phyloP scores from a whole-genome alignment of 2,797 vertebrate genomes.

The Sphenodon punctatus region DNA sequence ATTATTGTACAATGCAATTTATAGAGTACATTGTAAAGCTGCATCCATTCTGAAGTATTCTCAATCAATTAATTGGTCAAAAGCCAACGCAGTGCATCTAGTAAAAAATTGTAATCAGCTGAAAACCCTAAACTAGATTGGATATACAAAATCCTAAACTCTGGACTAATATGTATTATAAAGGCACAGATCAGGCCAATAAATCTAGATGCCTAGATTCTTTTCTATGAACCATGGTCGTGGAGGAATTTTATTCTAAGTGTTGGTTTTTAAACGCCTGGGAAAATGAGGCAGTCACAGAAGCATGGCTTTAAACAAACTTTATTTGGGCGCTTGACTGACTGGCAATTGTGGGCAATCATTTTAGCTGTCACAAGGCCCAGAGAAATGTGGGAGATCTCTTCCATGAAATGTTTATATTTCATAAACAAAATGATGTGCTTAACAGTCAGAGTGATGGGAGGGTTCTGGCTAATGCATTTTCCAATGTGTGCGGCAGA shows the following conservation, averaged over 20 bases:
- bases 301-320: conserved; percentile 83
- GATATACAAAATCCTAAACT: too few relatives aligned
- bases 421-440: conserved; percentile 98
- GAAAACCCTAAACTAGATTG: too few relatives aligned
- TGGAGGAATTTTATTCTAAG: conserved; percentile 65
- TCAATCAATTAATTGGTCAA: too few relatives aligned
- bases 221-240: conserved; percentile 21
- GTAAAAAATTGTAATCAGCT: too few relatives aligned
- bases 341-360: conserved; percentile 85
- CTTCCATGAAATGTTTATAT: conserved; percentile 93
- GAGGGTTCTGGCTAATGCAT: conserved; percentile 92
- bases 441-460: conserved; percentile 90
- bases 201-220: background rate
- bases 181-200: too few relatives aligned
- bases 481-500: conserved; percentile 91
- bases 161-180: too few relatives aligned
- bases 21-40: too few relatives aligned
- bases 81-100: too few relatives aligned
- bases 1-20: too few relatives aligned
- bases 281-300: conserved; percentile 82
- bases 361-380: conserved; percentile 86
- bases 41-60: too few relatives aligned
- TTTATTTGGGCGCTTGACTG: conserved; percentile 85
- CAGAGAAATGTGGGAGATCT: conserved; percentile 82
- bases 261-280: conserved; percentile 68